These are phyloP conservation scores for Pelodytes ibericus DNA, from an alignment of 2,797 vertebrate genomes.

Conservation along the genomic window DNA sequence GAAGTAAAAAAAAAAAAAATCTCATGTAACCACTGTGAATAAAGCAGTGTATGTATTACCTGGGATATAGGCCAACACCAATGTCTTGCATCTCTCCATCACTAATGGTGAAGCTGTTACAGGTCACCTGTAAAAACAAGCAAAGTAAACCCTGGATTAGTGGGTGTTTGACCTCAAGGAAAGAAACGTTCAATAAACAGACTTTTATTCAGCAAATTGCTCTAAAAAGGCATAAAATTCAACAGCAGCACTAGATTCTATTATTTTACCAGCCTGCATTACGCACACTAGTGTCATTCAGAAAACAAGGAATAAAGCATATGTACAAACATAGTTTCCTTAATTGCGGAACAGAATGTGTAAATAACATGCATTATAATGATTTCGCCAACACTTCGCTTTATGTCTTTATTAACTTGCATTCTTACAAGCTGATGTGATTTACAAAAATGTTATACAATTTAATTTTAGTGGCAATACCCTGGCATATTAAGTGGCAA, in stretches of 20 bases:
- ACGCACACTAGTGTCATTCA: slow-evolving; percentile 57
- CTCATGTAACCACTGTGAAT: slow-evolving; percentile 58
- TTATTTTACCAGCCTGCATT: slow-evolving; percentile 54
- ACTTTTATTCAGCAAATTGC: slow-evolving; percentile 54
- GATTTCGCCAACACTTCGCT: too few relatives aligned
- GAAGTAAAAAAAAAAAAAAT: slow-evolving; percentile 23
- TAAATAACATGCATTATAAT: slow-evolving; percentile 29
- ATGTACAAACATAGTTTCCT: too few relatives aligned
- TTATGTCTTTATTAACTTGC: too few relatives aligned
- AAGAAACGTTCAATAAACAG: slow-evolving; percentile 59
- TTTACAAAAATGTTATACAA: too few relatives aligned
- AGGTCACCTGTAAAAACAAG: slow-evolving; percentile 85
- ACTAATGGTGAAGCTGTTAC: slow-evolving; percentile 96
- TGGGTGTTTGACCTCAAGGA: slow-evolving; percentile 57
- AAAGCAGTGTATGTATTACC: slow-evolving; percentile 75
- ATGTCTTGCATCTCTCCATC: slow-evolving; percentile 92
- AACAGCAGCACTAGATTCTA: slow-evolving; percentile 55
- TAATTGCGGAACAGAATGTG: too few relatives aligned
- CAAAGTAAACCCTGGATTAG: slow-evolving; percentile 58
- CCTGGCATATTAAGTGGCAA: too few relatives aligned
- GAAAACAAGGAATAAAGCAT: slow-evolving; percentile 41
- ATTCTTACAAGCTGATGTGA: too few relatives aligned
- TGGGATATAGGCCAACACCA: slow-evolving; percentile 94
- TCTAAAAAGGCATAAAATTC: slow-evolving; percentile 55
- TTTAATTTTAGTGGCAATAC: too few relatives aligned